Evolutionary conservation across 2,888 invertebrate genomes (phyloP), one percentile per base, ranked within the genome.

Genomic region (Drosophila pseudotakahashii): DNA sequence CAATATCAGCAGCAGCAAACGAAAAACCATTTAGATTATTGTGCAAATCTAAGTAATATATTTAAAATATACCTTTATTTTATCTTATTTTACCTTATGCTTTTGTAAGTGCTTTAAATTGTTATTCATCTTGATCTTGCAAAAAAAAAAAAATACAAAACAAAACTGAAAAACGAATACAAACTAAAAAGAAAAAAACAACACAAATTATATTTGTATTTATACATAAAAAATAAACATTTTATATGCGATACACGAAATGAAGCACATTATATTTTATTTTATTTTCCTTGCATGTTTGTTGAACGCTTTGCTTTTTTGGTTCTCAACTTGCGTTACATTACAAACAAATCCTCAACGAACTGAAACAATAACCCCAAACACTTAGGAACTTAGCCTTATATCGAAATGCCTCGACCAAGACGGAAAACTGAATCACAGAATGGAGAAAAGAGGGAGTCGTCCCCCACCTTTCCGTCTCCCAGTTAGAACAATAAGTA

Each of bases 121-220:
- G 79, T 88, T 88, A 85, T 85, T 76, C 57, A 81, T 78, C 73
- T 78, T 84, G 66, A 68, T 71, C 74, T 73, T 47, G 41, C 37
- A 37, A 41, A 50, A 45, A 59, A 54, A 54, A 67, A 54, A 50
- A n/a, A n/a, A 68, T 41, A 48, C 23, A 53, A 34, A 48, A 34
- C 44, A 69, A 41, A 61, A 48, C 39, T 34, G 23, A 47, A 39
- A 73, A 50, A 74, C 61, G 55, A 62, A 60, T 73, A 62, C 42
- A 48, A 41, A 51, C 39, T 32, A 44, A 69, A 69, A 58, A 69
- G n/a, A 69, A 58, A 69, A 69, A 58, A 58, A 52, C 52, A 73
- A 78, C 73, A 87, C 68, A 84, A 81, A 84, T 84, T 74, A 79
- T 76, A 88, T 68, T 78, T 81, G 79, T 87, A 81, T 87, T 84